Evolutionary conservation across 2,797 vertebrate species (phyloP).

Genomic region (Fringilla coelebs): DNA sequence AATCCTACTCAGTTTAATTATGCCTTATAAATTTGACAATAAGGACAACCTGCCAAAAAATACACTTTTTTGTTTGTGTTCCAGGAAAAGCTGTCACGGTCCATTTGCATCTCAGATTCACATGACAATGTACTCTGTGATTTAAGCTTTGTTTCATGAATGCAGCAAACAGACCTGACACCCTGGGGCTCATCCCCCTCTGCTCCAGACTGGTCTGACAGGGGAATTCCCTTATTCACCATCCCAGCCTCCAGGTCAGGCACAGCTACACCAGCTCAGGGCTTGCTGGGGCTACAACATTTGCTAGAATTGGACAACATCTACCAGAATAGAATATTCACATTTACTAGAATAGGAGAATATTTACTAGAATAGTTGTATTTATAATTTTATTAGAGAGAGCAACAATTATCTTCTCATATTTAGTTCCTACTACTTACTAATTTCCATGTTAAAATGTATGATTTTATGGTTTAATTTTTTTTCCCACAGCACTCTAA

Average conservation of each 20-base stretch:
- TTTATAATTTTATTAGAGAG: not conserved
- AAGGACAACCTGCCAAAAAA: not conserved
- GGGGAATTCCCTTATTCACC: fast-evolving
- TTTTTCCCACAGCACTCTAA: not conserved
- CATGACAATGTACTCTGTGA: not conserved
- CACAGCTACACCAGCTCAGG: not conserved
- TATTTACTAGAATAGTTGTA: not conserved
- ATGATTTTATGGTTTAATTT: not conserved
- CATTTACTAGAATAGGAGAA: not conserved
- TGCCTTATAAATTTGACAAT: not conserved
- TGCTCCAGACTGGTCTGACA: too few species aligned
- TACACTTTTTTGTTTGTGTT: not conserved
- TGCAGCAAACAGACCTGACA: not conserved
- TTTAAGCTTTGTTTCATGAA: not conserved
- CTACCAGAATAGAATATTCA: not conserved
- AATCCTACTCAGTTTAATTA: slow-evolving; percentile 18
- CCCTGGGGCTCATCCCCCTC: not conserved
- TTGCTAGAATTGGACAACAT: not conserved
- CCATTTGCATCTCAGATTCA: not conserved
- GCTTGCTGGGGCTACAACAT: too few species aligned
- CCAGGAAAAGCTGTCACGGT: not conserved
- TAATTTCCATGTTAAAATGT: not conserved
- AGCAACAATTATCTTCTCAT: not conserved
- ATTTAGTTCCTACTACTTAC: not conserved
- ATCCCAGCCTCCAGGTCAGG: not conserved